Base-by-base conservation (phyloP, 2,888 invertebrate genomes). In the Alitta virens region DNA sequence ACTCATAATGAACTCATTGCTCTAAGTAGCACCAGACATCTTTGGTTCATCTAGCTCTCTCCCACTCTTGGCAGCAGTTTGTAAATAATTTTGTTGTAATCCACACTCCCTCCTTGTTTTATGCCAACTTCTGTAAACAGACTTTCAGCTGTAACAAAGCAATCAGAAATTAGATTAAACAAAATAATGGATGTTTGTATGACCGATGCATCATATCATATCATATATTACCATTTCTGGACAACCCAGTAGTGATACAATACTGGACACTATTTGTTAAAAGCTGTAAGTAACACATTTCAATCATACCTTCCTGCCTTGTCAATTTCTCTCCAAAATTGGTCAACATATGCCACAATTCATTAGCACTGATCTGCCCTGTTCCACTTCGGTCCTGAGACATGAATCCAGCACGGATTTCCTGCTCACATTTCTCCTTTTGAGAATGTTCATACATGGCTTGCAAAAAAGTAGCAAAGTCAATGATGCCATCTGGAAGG, bases 401-500 rank as follows among this genome's bases (percentile, higher is more conserved):
- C 78, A 88, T 88, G 82, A 97, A 96, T 0, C 95, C 96, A 56
- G 91, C 90, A 56, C 94, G 79, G 63, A 92, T 89, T 85, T 94
- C 92, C 73, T 87, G 87, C 0, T 92, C 91, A 16, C 92, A 83
- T 74, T 92, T 89, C 78, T 94, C 94, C 88, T 85, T 27, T 90
- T 91, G 80, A 24, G 75, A 78, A 67, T 96, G 95, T 60, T 91
- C 88, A 78, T 96, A 94, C 92, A 96, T 93, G 1, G 95, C 91
- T 78, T 96, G 94, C 53, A 97, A 82, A 77, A 97, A 96, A 75
- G 95, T 94, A 0, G 96, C 94, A 82, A 97, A 97, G 0, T 82
- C 81, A 27, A 82, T 75, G 51, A 70, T 72, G 5, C 72, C 73
- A 60, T 74, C 77, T 72, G 55, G 21, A 46, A 46, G n/a, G 46